Base-by-base conservation (phyloP, 2,888 invertebrate species). In the Idaea dimidiata region DNA sequence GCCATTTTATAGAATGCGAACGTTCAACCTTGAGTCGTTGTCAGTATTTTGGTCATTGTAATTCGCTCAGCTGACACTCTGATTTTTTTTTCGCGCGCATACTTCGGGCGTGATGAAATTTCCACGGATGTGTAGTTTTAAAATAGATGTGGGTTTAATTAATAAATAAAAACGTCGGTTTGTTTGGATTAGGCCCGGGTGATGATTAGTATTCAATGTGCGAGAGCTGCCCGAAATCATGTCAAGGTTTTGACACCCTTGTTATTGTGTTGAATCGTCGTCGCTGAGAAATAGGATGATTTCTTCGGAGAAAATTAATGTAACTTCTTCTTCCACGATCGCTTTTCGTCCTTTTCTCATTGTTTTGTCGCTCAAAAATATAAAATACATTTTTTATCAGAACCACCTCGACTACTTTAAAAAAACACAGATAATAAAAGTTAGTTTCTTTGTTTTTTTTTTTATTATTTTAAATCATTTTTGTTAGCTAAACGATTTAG, bases 1-100 rank as follows among this genome's bases (percentile, higher is more conserved):
- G 89, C 88, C 88, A 89, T 89, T 89, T 89, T 88, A 89, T 84
- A 83, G 80, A 80, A 83, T 83, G 78, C 78, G 73, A 82, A 77
- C 81, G 76, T 78, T 76, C 85, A 89, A 88, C 89, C 89, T 90
- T 89, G 89, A 85, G 81, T 78, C 78, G 82, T 79, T 76, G 78
- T 81, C 83, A 84, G 83, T 87, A 86, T 88, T 88, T 88, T 88
- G 87, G 86, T 86, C 83, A 84, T 83, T 83, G 87, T 83, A 82
- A 81, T 77, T 74, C 73, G 73, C 75, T 75, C 79, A 81, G 81
- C 81, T 82, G 81, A 78, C 72, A 74, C 72, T 73, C 76, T 24
- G 72, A 77, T 76, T 80, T 80, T 75, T 80, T 75, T 78, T 76
- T 69, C 71, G 71, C 71, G 71, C 71, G 67, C 63, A 59, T 73